Percentiles rank a stretch among this genome's conserved stretches.
These are phyloP conservation scores for Melanchra persicariae DNA, from an alignment of 2,888 invertebrate genomes.

Conservation along the genomic window DNA sequence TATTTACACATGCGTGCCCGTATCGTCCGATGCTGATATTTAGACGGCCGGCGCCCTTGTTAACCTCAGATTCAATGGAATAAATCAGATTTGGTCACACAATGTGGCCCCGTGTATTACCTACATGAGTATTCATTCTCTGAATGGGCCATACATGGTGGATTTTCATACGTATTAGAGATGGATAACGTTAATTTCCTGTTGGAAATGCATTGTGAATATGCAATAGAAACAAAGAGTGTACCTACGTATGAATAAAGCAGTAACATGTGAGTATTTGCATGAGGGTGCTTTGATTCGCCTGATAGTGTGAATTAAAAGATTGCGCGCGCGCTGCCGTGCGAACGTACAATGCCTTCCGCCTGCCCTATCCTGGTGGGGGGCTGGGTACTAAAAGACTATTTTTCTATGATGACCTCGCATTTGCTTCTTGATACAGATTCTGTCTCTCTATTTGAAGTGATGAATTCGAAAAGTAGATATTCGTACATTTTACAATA, in stretches of 20 bases:
- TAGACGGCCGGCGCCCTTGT: slow-evolving; percentile 78
- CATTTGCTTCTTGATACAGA: slow-evolving; percentile 29
- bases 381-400: slow-evolving; percentile 40
- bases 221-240: slow-evolving; percentile 53
- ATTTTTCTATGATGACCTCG: slow-evolving; percentile 46
- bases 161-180: slow-evolving; percentile 45
- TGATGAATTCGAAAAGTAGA: neutral
- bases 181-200: slow-evolving; percentile 56
- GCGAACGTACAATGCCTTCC: slow-evolving; percentile 72
- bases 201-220: slow-evolving; percentile 40
- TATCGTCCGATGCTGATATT: slow-evolving; percentile 76
- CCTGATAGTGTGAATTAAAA: slow-evolving; percentile 79
- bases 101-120: slow-evolving; percentile 38
- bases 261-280: slow-evolving; percentile 58
- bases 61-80: slow-evolving; percentile 71
- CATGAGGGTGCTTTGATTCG: slow-evolving; percentile 74
- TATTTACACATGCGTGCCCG: slow-evolving; percentile 80
- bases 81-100: slow-evolving; percentile 72
- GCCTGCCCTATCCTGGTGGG: slow-evolving; percentile 65
- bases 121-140: slow-evolving; percentile 36
- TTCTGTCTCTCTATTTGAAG: neutral
- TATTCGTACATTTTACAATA: neutral
- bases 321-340: slow-evolving; percentile 74
- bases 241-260: slow-evolving; percentile 55
- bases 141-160: slow-evolving; percentile 44